These are phyloP conservation scores for Calliphora vomitoria DNA, from an alignment of 2,888 invertebrate species.

Conservation along the genomic window DNA sequence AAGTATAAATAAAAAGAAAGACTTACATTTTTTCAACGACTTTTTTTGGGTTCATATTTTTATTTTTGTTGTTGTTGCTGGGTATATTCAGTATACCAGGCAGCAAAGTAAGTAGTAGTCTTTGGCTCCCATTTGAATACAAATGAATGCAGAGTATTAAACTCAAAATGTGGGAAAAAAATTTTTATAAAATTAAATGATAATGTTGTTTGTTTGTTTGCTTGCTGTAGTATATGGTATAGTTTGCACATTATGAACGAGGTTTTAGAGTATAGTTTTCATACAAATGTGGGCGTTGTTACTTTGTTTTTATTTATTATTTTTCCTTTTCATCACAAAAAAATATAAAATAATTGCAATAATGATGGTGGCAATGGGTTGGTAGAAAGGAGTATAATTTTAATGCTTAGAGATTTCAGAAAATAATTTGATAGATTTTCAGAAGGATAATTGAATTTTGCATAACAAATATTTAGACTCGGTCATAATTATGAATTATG, in stretches of 20 bases:
- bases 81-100: neutral
- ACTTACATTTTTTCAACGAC: constrained; percentile 54
- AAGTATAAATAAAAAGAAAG: constrained; percentile 44
- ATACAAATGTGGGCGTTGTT: constrained; percentile 71
- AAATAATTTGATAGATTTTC: too few relatives aligned
- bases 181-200: constrained; percentile 18
- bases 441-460: neutral
- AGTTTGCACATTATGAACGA: too few relatives aligned
- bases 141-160: constrained; percentile 42
- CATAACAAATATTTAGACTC: neutral
- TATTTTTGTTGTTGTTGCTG: constrained; percentile 48
- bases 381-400: neutral
- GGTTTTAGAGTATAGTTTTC: constrained; percentile 57
- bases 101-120: constrained; percentile 43
- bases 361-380: constrained; percentile 24
- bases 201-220: constrained; percentile 13
- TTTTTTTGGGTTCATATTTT: neutral
- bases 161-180: constrained; percentile 37
- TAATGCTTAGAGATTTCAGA: too few relatives aligned
- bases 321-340: constrained; percentile 21
- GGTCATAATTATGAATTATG: too few relatives aligned
- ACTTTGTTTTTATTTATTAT: constrained; percentile 49
- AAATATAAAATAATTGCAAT: constrained; percentile 62
- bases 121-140: constrained; percentile 46
- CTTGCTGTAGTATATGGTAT: constrained; percentile 4